Evolutionary conservation across 1,140 invertebrate genomes (phyloP), one percentile per base, ranked within the genome.

Genomic region (Drosophila takahashii): DNA sequence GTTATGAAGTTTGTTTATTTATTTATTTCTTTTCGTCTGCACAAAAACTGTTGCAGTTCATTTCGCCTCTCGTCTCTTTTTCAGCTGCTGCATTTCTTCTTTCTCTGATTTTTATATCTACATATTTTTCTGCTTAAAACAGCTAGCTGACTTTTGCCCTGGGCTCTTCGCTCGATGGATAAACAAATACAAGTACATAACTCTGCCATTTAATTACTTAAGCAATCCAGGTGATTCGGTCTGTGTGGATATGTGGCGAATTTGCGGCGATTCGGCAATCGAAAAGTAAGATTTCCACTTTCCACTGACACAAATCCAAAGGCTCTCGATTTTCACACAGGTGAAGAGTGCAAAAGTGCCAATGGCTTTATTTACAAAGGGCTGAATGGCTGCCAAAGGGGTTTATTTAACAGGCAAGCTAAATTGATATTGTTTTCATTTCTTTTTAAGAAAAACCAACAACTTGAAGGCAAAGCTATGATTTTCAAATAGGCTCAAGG

Each of bases 141-240:
- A 22, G 22, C 22, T 27, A 62, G 57, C 36, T 27, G 52, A 69
- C 15, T 52, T 70, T 11, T 41, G 27, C 13, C 13, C 26, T n/a
- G 6, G 22, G 8, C 5, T 7, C 18, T n/a, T 2, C 2, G n/a
- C 15, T 41, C 29, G 18, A 26, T 41, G 2, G 13, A n/a, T 34
- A 45, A 16, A 13, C 18, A 34, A 36, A 62, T 36, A 37, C 13
- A 15, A 34, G 41, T 34, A 39, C 65, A 70, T 70, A 48, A 9
- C 48, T 45, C 16, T 22, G 41, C 11, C 39, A 76, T 65, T 76
- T 75, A 76, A 76, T 76, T 76, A 76, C 73, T 76, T 76, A 76
- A 76, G 72, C 39, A 66, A 75, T 66, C 36, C 9, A 22, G 9
- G 11, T 26, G 64, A 51, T 29, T 22, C 15, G 22, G 22, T 45